phyloP scores from a whole-genome alignment of 2,888 invertebrate genomes.

The Linnaemya vulpina region DNA sequence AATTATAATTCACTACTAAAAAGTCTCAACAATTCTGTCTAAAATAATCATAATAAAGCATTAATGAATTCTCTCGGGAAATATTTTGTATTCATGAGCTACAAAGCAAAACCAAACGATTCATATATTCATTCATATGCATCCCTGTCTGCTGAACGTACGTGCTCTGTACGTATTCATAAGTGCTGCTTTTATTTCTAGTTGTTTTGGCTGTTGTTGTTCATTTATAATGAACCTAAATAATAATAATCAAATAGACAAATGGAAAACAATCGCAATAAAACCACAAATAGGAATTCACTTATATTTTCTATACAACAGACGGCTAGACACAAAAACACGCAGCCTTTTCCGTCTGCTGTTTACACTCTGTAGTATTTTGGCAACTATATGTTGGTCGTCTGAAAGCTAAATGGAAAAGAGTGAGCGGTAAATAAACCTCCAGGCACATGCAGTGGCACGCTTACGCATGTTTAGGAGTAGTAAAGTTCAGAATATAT shows the following conservation, averaged over 20 bases:
- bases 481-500: constrained; percentile 57
- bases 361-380: constrained; percentile 14
- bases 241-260: constrained; percentile 69
- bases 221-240: constrained; percentile 67
- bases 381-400: constrained; percentile 30
- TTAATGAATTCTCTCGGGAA: constrained; percentile 70
- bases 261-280: constrained; percentile 70
- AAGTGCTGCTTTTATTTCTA: constrained; percentile 40
- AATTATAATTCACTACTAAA: constrained; percentile 62
- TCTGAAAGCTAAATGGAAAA: constrained; percentile 1
- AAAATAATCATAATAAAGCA: constrained; percentile 69
- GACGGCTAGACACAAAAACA: constrained; percentile 64
- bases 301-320: constrained; percentile 18
- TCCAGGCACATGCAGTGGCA: constrained; percentile 72
- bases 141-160: constrained; percentile 28
- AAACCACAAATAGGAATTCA: constrained; percentile 67
- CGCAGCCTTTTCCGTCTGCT: constrained; percentile 56
- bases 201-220: constrained; percentile 19
- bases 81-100: constrained; percentile 31
- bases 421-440: constrained; percentile 68
- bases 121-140: constrained; percentile 34
- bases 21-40: constrained; percentile 58
- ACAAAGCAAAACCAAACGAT: constrained; percentile 15
- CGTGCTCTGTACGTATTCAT: constrained; percentile 14
- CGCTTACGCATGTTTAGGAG: constrained; percentile 68